Evolutionary conservation across 2,113 vertebrate species (phyloP).

Genomic region (Malurus melanocephalus): DNA sequence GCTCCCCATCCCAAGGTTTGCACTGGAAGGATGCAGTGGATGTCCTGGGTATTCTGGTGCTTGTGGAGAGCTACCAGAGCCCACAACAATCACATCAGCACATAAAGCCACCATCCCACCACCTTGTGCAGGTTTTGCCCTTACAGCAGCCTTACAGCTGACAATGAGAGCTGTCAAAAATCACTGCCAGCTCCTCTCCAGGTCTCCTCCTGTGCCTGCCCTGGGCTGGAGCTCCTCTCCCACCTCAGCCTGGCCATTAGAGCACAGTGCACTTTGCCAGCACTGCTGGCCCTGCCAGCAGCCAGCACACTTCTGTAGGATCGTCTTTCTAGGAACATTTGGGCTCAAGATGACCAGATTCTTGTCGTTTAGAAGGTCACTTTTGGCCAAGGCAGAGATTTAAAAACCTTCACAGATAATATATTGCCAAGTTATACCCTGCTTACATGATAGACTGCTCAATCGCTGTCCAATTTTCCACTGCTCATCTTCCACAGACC

Average conservation of each 20-base stretch:
- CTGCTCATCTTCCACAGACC: background rate
- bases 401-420: background rate
- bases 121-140: background rate
- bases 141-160: background rate
- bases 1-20: background rate
- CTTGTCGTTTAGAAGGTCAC: background rate
- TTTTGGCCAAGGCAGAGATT: background rate
- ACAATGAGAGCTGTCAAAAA: background rate
- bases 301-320: background rate
- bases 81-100: background rate
- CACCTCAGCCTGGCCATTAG: background rate
- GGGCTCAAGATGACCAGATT: background rate
- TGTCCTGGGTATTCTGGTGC: background rate
- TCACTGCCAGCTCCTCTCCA: background rate
- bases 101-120: background rate
- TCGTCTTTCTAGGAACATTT: slow-evolving; percentile 41
- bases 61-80: background rate
- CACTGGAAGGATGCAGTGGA: background rate
- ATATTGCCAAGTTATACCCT: slow-evolving; percentile 3
- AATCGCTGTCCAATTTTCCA: slow-evolving; percentile 6
- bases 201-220: background rate
- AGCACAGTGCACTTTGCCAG: background rate
- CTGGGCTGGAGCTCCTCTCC: background rate
- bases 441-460: background rate
- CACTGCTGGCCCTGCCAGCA: background rate